Conservation (phyloP, 2,113 vertebrate genomes). For the Pseudolaguvia tuberculata region DNA sequence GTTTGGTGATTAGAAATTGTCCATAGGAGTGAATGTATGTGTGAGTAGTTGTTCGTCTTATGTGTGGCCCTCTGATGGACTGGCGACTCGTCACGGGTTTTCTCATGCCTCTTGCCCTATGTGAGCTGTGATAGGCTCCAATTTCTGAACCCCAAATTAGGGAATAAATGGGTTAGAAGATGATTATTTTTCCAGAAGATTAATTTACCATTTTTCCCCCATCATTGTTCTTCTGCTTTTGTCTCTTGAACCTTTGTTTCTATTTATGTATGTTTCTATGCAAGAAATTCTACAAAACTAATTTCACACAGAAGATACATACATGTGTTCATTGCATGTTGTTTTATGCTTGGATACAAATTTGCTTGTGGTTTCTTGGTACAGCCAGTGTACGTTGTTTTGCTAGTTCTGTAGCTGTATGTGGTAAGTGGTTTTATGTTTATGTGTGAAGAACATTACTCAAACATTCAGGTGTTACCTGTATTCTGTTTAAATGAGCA, state of each 20-base stretch:
- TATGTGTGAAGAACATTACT: slow-evolving; percentile 37
- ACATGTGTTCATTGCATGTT: slow-evolving; percentile 15
- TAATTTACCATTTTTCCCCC: too few relatives aligned
- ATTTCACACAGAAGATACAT: slow-evolving; percentile 5
- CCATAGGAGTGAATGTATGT: too few relatives aligned
- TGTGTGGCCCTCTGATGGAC: too few relatives aligned
- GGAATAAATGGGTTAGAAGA: too few relatives aligned
- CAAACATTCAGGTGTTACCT: slow-evolving; percentile 44
- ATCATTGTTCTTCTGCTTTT: neutral
- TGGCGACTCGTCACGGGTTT: too few relatives aligned
- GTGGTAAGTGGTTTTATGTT: slow-evolving; percentile 37
- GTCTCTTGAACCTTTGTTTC: neutral
- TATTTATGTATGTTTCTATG: neutral
- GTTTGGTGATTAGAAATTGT: too few relatives aligned
- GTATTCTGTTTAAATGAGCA: slow-evolving; percentile 27
- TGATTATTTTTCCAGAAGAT: too few relatives aligned
- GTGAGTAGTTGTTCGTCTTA: too few relatives aligned
- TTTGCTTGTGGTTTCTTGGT: slow-evolving; percentile 25
- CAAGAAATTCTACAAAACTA: slow-evolving; percentile 19
- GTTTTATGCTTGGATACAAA: slow-evolving; percentile 14
- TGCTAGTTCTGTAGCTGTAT: slow-evolving; percentile 28
- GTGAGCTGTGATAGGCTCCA: too few relatives aligned
- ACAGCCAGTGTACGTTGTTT: slow-evolving; percentile 26
- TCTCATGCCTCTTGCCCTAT: too few relatives aligned
- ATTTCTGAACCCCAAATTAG: too few relatives aligned